Conservation (phyloP, 1,140 invertebrate genomes). For the Achroia grisella region DNA sequence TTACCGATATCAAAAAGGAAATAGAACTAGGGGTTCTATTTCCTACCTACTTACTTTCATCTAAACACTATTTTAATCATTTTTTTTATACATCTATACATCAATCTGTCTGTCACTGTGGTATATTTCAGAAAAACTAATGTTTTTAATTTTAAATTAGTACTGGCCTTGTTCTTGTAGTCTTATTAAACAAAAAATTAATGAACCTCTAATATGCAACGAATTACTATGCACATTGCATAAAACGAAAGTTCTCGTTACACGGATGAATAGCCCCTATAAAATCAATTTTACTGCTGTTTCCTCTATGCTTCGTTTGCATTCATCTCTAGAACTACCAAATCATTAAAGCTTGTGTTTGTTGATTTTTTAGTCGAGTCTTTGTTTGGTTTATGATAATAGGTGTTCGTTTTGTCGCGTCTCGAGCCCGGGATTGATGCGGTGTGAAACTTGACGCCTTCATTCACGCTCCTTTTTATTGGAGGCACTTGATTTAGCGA, state of each 20-base stretch:
- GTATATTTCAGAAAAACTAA: too few relatives aligned
- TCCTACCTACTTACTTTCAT: too few relatives aligned
- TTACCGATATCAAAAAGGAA: too few relatives aligned
- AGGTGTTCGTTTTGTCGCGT: constrained; percentile 57
- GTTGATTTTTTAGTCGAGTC: constrained; percentile 57
- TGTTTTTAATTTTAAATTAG: too few relatives aligned
- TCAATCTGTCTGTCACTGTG: too few relatives aligned
- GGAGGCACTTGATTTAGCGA: constrained; percentile 57
- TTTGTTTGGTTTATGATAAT: constrained; percentile 71
- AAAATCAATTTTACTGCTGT: constrained; percentile 60
- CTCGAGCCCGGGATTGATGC: constrained; percentile 38
- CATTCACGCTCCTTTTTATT: constrained; percentile 59
- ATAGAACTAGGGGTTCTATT: too few relatives aligned
- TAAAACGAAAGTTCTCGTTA: constrained; percentile 20
- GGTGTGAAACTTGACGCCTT: constrained; percentile 70
- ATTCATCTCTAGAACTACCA: constrained; percentile 58
- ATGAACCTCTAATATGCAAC: constrained; percentile 13
- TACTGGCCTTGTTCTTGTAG: too few relatives aligned
- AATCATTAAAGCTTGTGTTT: constrained; percentile 65
- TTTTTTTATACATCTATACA: too few relatives aligned
- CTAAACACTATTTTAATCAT: too few relatives aligned
- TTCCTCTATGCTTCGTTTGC: constrained; percentile 55
- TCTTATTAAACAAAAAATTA: neutral
- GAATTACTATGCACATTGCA: constrained; percentile 21
- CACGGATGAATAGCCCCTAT: constrained; percentile 35